Evolutionary conservation across 2,797 vertebrate species (phyloP).

Genomic region (Australoheros facetus): DNA sequence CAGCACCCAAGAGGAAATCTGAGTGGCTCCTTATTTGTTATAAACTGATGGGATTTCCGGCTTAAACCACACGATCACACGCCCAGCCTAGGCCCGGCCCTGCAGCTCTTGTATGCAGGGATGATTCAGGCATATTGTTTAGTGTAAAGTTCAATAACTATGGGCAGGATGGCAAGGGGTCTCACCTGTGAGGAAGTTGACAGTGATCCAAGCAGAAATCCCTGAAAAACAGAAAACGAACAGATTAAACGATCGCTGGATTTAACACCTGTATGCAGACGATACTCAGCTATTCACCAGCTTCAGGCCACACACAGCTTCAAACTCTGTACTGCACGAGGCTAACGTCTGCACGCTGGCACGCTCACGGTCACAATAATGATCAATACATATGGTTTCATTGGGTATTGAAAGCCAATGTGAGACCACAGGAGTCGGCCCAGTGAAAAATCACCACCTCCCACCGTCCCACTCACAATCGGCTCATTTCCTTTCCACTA

Average conservation of each 20-base stretch:
- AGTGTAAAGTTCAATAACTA: background rate
- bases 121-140: no score
- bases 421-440: no score
- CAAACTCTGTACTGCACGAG: background rate
- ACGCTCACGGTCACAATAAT: background rate
- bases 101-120: background rate
- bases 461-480: no score
- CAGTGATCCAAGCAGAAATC: constrained; percentile 94
- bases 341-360: background rate
- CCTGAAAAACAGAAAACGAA: constrained; percentile 73
- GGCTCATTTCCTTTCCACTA: no score
- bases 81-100: rapidly evolving
- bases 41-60: no score
- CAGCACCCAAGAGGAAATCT: no score
- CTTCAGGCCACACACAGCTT: background rate
- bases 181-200: constrained; percentile 94
- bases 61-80: rapidly evolving
- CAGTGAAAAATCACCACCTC: no score
- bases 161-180: background rate
- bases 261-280: background rate
- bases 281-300: background rate
- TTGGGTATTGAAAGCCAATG: no score
- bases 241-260: background rate
- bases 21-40: no score
- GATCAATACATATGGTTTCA: background rate